Percentiles rank a stretch among this genome's conserved stretches.
Conservation (phyloP, 2,797 vertebrate genomes). For the Pelochelys cantorii region DNA sequence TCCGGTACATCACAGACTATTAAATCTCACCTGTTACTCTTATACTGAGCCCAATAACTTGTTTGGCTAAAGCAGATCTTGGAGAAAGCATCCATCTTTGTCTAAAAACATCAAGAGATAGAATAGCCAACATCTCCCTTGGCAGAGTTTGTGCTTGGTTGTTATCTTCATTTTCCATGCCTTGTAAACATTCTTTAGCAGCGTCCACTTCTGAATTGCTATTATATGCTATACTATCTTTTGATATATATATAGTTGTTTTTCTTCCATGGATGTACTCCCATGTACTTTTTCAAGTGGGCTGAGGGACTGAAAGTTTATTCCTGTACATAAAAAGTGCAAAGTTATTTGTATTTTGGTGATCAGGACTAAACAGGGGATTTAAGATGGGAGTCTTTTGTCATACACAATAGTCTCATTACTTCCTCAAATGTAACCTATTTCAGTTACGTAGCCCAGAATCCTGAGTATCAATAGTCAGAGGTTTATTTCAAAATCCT, state of each 20-base stretch:
- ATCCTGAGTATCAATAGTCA: not conserved
- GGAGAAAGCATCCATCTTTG: not conserved
- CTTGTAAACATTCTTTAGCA: not conserved
- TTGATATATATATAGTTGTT: not conserved
- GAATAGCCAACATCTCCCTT: not conserved
- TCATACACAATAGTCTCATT: not conserved
- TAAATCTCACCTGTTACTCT: not conserved
- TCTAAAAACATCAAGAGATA: not conserved
- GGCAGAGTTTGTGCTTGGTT: not conserved
- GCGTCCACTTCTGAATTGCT: not conserved
- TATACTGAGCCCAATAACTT: not conserved
- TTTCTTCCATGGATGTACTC: not conserved
- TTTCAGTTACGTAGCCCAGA: not conserved
- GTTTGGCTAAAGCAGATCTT: not conserved
- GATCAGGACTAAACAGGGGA: not conserved
- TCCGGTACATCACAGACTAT: not conserved
- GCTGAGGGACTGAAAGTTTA: not conserved
- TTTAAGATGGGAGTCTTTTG: not conserved
- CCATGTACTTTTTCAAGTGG: not conserved
- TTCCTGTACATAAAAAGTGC: too few relatives aligned
- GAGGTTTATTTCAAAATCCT: not conserved
- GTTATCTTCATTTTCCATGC: fast-evolving
- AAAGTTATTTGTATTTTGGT: not conserved
- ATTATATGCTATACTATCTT: not conserved
- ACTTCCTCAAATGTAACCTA: not conserved